Evolutionary conservation across 1,140 invertebrate genomes (phyloP).

Genomic region (Dinoponera quadriceps): DNA sequence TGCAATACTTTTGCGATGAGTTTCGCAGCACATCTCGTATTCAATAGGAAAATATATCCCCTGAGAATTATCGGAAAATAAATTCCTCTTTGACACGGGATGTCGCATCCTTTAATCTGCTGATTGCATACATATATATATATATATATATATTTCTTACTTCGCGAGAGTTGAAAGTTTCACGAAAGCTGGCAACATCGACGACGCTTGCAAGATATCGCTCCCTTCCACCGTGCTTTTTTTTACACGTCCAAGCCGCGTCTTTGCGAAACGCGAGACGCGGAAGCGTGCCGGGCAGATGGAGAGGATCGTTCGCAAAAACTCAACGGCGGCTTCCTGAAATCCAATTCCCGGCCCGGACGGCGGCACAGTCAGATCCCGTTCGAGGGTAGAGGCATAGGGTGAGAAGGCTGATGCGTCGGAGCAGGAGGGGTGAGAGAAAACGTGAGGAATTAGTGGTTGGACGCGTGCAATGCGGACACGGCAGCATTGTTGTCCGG

Average conservation of each 20-base stretch:
- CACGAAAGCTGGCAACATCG: background rate
- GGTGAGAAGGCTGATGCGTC: constrained; percentile 43
- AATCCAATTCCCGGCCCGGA: constrained; percentile 72
- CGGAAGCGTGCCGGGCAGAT: constrained; percentile 53
- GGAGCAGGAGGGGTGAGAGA: constrained; percentile 64
- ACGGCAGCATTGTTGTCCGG: constrained; percentile 79
- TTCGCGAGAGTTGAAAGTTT: background rate
- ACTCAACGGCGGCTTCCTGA: constrained; percentile 65
- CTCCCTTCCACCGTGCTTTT: background rate
- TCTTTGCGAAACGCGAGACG: constrained; percentile 35
- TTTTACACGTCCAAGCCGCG: background rate
- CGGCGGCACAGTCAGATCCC: constrained; percentile 29
- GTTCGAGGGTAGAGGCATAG: constrained; percentile 6
- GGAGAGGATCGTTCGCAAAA: constrained; percentile 63
- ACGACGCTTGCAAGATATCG: background rate
- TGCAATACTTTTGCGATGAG: too few species aligned
- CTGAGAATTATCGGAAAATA: too few species aligned
- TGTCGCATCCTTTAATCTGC: too few species aligned
- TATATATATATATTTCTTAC: constrained; percentile 12
- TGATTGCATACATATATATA: too few species aligned
- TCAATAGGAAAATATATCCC: too few species aligned
- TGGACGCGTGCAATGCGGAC: constrained; percentile 78
- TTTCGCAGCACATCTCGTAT: too few species aligned
- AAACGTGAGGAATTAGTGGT: constrained; percentile 81
- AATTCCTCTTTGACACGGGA: too few species aligned